Evolutionary conservation across 1,140 invertebrate genomes (phyloP), one percentile per base, ranked within the genome.

Genomic region (Drosophila rhopaloa): DNA sequence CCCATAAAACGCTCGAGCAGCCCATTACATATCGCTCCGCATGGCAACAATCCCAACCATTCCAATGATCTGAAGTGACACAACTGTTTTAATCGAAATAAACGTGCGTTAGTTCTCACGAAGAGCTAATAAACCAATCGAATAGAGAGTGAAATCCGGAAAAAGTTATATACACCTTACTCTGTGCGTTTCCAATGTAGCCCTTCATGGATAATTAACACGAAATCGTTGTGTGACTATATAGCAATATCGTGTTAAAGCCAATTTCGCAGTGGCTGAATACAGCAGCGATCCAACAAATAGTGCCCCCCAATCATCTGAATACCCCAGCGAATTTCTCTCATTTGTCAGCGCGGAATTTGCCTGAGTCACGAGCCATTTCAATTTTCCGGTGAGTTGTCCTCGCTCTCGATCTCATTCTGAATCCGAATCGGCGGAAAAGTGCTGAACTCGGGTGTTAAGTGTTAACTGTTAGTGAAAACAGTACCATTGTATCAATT

Each of bases 181-280:
- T 16, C 61, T 44, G 72, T 76, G 81, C 46, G 61, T 60, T 85
- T 90, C 81, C 85, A 90, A 90, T 90, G 85, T 90, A 90, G 85
- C 85, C 85, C 86, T 77, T 90, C 70, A 88, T 71, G 75, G 79
- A 59, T 82, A 77, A 79, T 90, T 90, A 90, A 77, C 85, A 90
- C 85, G 85, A 90, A 62, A 83, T 37, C 78, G 86, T 72, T 84
- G 76, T 89, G 76, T 86, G 83, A 88, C 83, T 89, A 89, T 86
- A 86, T 83, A 76, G 54, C 80, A 57, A 75, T 65, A 75, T 88
- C 84, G 84, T 88, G 84, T 88, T 88, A 88, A 89, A 76, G 8
- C 54, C 19, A 54, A 40, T 68, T 38, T 32, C 40, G 57, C 46
- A 66, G 60, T 82, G 75, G 46, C 56, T 61, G 44, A 79, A 66